Percentiles rank a stretch among this genome's conserved stretches.
These are phyloP conservation scores for Sterrhoptilus dennistouni DNA, from an alignment of 2,113 vertebrate genomes.

Conservation along the genomic window DNA sequence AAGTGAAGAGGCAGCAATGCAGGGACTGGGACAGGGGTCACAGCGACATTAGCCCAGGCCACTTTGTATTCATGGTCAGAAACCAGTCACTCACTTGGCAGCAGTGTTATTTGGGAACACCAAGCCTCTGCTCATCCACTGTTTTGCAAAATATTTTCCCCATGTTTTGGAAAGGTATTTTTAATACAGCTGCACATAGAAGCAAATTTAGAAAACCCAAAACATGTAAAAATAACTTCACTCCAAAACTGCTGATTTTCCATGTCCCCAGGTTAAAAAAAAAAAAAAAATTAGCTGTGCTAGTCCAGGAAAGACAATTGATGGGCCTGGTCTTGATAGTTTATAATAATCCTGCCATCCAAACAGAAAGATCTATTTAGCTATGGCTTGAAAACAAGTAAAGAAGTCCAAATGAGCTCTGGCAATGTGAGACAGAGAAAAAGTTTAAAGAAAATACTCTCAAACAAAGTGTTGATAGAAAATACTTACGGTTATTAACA, in stretches of 20 bases:
- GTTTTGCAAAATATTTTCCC: neutral
- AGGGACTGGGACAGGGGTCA: neutral
- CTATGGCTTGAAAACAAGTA: neutral
- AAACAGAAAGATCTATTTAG: neutral
- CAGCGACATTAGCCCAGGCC: neutral
- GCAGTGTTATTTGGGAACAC: neutral
- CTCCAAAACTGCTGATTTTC: neutral
- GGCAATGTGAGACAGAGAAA: neutral
- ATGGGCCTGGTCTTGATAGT: neutral
- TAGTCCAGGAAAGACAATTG: neutral
- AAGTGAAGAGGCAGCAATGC: neutral
- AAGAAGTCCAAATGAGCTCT: neutral
- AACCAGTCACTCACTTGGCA: neutral
- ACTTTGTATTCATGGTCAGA: neutral
- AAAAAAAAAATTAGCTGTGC: neutral
- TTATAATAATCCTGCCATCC: neutral
- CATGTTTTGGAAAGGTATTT: neutral
- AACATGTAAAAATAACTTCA: neutral
- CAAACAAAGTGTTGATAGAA: neutral
- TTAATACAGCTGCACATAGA: neutral
- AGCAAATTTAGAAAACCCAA: fast-evolving
- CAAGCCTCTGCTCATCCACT: neutral
- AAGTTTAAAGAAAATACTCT: neutral
- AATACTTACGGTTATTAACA: neutral
- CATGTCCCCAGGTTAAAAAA: neutral